Conservation (phyloP, 2,888 invertebrate species). For the Drosophila vallismaia region DNA sequence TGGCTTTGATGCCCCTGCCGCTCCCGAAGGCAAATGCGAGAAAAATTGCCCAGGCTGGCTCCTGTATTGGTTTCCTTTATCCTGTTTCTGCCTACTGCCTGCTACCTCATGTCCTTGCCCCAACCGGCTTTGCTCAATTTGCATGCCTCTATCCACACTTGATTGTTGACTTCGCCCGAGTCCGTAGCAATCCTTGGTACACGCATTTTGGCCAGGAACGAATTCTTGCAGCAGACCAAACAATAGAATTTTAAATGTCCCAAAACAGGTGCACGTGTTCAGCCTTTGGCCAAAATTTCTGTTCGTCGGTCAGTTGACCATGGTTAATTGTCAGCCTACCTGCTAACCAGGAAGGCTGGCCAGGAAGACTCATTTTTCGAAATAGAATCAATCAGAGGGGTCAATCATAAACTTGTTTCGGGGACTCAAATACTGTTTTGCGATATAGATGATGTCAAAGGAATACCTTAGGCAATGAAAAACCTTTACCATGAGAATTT, state of each 20-base stretch:
- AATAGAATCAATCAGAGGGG: slow-evolving; percentile 25
- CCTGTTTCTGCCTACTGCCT: background rate
- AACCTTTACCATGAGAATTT: too few species aligned
- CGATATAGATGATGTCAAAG: too few species aligned
- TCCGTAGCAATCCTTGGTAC: slow-evolving; percentile 17
- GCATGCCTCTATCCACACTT: slow-evolving; percentile 33
- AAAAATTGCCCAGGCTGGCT: slow-evolving; percentile 51
- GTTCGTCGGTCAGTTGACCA: slow-evolving; percentile 10
- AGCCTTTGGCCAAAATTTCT: slow-evolving; percentile 17
- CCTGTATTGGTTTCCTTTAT: slow-evolving; percentile 1
- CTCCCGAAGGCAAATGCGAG: slow-evolving; percentile 38
- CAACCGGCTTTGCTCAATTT: slow-evolving; percentile 31
- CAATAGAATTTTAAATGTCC: slow-evolving; percentile 74
- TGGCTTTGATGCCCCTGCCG: slow-evolving; percentile 14
- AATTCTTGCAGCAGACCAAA: slow-evolving; percentile 49
- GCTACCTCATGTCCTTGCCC: background rate
- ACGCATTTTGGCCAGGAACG: slow-evolving; percentile 49
- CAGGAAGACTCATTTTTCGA: slow-evolving; percentile 8
- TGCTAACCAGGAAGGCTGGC: background rate
- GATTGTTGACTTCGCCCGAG: slow-evolving; percentile 45
- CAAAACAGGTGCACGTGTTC: slow-evolving; percentile 56
- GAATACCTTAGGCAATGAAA: too few species aligned
- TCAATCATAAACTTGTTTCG: too few species aligned
- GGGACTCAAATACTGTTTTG: too few species aligned
- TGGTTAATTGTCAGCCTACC: slow-evolving; percentile 29